These are phyloP conservation scores for Tapera naevia DNA, from an alignment of 2,797 vertebrate species.

Conservation along the genomic window DNA sequence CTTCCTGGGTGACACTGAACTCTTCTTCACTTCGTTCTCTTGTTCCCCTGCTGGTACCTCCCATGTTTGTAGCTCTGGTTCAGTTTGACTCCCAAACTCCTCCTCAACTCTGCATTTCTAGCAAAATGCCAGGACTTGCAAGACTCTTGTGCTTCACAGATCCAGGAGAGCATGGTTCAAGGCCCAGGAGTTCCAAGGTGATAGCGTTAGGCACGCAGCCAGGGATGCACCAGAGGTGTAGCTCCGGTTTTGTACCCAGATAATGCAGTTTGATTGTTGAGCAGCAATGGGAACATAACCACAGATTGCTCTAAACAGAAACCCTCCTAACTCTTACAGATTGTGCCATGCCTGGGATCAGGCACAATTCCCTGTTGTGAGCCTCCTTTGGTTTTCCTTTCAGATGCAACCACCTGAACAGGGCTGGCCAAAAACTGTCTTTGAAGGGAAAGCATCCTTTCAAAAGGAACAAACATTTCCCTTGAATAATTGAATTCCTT, in stretches of 20 bases:
- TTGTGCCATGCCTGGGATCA: accelerated
- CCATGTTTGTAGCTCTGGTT: neutral
- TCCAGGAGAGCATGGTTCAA: neutral
- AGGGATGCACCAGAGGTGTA: neutral
- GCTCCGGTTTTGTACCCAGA: neutral
- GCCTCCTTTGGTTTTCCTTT: neutral
- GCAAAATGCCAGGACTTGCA: neutral
- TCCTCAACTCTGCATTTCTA: neutral
- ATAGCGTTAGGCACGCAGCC: neutral
- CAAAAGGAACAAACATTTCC: neutral
- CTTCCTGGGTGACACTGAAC: neutral
- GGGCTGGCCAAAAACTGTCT: neutral
- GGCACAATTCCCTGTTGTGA: neutral
- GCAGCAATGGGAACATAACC: neutral
- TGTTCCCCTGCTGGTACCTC: neutral
- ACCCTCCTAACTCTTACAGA: neutral
- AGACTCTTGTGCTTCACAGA: neutral
- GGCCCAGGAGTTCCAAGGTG: neutral
- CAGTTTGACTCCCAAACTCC: accelerated
- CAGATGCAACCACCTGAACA: neutral
- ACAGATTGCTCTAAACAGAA: neutral
- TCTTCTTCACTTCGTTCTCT: neutral
- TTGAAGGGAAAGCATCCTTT: neutral
- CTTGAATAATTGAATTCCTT: neutral
- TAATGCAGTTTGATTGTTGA: neutral